phyloP scores from a whole-genome alignment of 2,797 vertebrate genomes.

The Leptodactylus fallax region DNA sequence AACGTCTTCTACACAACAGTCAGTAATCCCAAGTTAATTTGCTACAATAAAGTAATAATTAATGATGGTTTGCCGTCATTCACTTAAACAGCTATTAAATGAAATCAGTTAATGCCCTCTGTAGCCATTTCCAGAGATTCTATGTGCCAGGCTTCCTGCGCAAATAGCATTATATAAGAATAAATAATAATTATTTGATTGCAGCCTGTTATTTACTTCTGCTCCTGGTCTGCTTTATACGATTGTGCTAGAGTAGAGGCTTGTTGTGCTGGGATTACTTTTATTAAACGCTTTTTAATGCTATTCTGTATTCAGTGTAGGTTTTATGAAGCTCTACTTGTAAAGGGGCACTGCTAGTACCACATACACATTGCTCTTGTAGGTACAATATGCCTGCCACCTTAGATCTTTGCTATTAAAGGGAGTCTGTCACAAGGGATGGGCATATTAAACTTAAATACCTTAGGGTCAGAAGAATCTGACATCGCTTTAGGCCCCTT shows the following conservation, averaged over 20 bases:
- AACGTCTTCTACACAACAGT: background rate
- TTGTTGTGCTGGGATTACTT: background rate
- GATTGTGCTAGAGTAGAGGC: background rate
- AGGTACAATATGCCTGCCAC: background rate
- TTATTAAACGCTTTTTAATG: background rate
- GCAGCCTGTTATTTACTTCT: constrained; percentile 43
- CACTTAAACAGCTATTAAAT: constrained; percentile 47
- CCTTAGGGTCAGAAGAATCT: too few relatives aligned
- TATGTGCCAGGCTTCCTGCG: constrained; percentile 44
- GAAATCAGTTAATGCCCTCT: constrained; percentile 20
- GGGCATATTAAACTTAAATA: too few relatives aligned
- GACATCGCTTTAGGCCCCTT: too few relatives aligned
- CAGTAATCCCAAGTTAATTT: constrained; percentile 27
- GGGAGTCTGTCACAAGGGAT: too few relatives aligned
- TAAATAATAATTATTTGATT: constrained; percentile 57
- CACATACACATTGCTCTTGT: background rate
- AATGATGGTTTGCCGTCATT: constrained; percentile 44
- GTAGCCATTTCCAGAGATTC: constrained; percentile 27
- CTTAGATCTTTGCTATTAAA: background rate
- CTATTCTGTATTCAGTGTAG: background rate
- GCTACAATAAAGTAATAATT: constrained; percentile 37
- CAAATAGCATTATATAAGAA: constrained; percentile 39
- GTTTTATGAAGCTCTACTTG: background rate
- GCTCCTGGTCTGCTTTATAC: constrained; percentile 18
- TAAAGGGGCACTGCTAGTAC: background rate